Evolutionary conservation across 2,888 invertebrate species (phyloP).

Genomic region (Apeira syringaria): DNA sequence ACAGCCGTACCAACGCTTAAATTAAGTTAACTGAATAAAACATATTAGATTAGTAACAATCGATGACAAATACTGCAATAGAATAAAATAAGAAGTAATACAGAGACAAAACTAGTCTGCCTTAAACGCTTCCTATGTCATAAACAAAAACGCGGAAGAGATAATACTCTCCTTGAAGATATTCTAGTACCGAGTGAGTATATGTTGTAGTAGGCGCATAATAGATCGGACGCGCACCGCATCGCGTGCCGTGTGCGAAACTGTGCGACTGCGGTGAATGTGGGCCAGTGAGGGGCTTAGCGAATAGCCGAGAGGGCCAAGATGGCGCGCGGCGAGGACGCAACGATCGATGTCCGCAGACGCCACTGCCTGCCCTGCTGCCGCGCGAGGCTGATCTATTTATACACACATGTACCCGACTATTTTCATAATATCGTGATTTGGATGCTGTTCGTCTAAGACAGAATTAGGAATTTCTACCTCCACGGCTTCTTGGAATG

Average conservation of each 20-base stretch:
- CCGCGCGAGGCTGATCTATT: slow-evolving; percentile 74
- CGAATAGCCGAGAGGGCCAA: slow-evolving; percentile 76
- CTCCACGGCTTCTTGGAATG: not conserved
- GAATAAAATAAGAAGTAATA: too few species aligned
- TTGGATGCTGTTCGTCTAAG: slow-evolving; percentile 28
- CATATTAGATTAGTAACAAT: too few species aligned
- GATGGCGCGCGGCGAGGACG: slow-evolving; percentile 82
- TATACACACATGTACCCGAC: slow-evolving; percentile 53
- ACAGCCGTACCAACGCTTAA: too few species aligned
- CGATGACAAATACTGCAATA: too few species aligned
- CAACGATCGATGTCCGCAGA: slow-evolving; percentile 81
- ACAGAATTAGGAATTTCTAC: slow-evolving; percentile 11
- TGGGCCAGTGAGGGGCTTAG: slow-evolving; percentile 77
- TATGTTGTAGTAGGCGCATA: slow-evolving; percentile 19
- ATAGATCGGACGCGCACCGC: slow-evolving; percentile 26
- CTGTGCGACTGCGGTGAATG: slow-evolving; percentile 76
- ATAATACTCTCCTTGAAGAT: slow-evolving; percentile 44
- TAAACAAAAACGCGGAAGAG: slow-evolving; percentile 36
- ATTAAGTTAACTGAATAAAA: too few species aligned
- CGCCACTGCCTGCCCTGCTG: slow-evolving; percentile 51
- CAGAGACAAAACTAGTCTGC: too few species aligned
- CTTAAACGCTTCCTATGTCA: slow-evolving; percentile 15
- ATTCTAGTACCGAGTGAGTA: slow-evolving; percentile 37
- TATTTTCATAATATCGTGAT: slow-evolving; percentile 61
- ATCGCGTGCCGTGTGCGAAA: slow-evolving; percentile 62